Base-by-base conservation (phyloP, 2,888 invertebrate genomes). In the Hydrotaea diabolus region DNA sequence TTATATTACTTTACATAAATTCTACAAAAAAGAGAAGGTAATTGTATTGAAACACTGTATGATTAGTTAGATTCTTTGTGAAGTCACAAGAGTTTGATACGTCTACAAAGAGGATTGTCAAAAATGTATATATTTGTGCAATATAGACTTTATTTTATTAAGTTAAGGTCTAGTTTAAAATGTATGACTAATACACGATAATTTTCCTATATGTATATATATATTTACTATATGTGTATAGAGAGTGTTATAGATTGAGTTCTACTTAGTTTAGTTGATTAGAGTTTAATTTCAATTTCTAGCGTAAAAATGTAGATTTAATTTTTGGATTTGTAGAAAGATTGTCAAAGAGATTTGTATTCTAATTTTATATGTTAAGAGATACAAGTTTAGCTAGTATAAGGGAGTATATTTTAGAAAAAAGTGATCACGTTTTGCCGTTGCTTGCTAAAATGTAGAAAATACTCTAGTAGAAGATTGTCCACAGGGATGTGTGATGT, bases 311-410 rank as follows among this genome's bases (percentile, higher is more conserved):
- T 31, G 31, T 31, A 31, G 7, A 31, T 2, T 31, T 31, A 4
- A 4, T 31, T 2, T 31, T 31, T 9, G 43, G 19, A 21, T 69
- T 64, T 80, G 84, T 81, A 84, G 80, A 78, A 11, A 80, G 80
- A 84, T 84, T 84, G 83, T 84, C 83, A 71, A 69, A 69, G 69
- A 31, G 53, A 73, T 36, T 64, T 75, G 43, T 31, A n/a, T 80
- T 71, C 23, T 39, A 39, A 39, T 55, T 15, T 43, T 9, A 55
- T 11, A 55, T 19, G 11, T 55, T 9, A 21, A 55, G 3, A 26
- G 23, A 26, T 26, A 59, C 4, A n/a, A n/a, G 23, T 31, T 53
- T 31, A 72, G 11, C n/a, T n/a, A n/a, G 31, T 55, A 53, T 36
- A 72, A 26, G 49, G 55, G n/a, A n/a, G 74, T 57, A 78, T 23